Evolutionary conservation across 2,888 invertebrate species (phyloP).

Genomic region (Tyria jacobaeae): DNA sequence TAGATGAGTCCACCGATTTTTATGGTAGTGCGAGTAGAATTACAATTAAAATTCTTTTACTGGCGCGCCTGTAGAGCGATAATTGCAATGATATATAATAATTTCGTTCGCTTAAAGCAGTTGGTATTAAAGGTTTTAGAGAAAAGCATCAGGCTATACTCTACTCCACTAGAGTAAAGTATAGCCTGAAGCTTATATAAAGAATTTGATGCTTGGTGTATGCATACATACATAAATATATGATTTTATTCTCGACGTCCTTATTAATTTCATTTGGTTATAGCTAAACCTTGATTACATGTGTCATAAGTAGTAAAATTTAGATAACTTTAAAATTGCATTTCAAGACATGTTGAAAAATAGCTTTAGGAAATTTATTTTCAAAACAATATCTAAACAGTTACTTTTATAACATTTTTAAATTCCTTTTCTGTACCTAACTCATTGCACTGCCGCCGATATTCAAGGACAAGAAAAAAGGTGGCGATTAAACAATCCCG

Average conservation of each 20-base stretch:
- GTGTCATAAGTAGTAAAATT: background rate
- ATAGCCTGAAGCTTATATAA: background rate
- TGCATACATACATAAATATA: background rate
- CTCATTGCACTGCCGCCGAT: constrained; percentile 12
- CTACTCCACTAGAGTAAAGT: background rate
- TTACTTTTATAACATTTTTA: background rate
- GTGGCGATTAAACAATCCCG: constrained; percentile 46
- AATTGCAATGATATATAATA: constrained; percentile 39
- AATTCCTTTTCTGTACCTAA: constrained; percentile 12
- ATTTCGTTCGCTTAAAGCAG: constrained; percentile 43
- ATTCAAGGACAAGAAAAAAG: constrained; percentile 32
- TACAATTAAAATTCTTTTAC: constrained; percentile 30
- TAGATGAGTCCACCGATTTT: constrained; percentile 19
- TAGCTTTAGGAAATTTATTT: background rate
- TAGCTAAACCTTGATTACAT: background rate
- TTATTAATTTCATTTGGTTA: background rate
- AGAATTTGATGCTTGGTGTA: background rate
- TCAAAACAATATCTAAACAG: background rate
- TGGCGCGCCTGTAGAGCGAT: constrained; percentile 31
- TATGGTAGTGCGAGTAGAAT: constrained; percentile 24
- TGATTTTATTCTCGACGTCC: background rate
- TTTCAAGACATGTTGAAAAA: too few species aligned
- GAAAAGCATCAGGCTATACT: too few species aligned
- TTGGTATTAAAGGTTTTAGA: constrained; percentile 34
- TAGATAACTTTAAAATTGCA: too few species aligned